Evolutionary conservation across 2,797 vertebrate genomes (phyloP), one percentile per base, ranked within the genome.

Genomic region (Gastrophryne carolinensis): DNA sequence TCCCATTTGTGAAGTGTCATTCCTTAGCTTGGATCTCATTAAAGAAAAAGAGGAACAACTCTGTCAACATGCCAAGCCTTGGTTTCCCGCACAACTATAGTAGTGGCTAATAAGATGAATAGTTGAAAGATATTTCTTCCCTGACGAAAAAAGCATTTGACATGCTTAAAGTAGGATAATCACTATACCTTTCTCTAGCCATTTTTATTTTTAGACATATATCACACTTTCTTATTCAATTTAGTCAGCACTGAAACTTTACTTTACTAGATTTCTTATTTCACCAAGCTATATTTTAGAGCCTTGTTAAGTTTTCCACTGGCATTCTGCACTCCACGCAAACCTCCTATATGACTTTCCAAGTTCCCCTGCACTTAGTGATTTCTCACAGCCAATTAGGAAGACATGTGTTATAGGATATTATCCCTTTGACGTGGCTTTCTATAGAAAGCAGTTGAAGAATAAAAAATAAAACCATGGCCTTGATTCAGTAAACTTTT

Each of bases 1-100:
- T 79, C 74, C 82, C 80, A 86, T 86, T 69, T 82, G 82, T 85
- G 84, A 10, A 78, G 82, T 81, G 78, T 73, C 85, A 85, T 84
- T 83, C 80, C 83, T 67, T 61, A 41, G 61, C 80, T 84, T 85
- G 71, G 68, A 83, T 86, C 81, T 84, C 82, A 82, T 87, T 84
- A 88, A 53, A 30, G 35, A 54, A 57, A 73, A 65, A 82, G 60
- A 86, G 74, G 49, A 84, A 64, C 71, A 50, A 52, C 79, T 80
- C 78, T 80, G 81, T 79, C 83, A 85, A 84, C 64, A 83, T 44
- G 27, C 37, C 76, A 72, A 53, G 73, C 73, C 61, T 84, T 80
- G 54, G 78, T 72, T 34, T 78, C 83, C 72, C 11, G 11, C 75
- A 75, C 81, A 62, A 78, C 75, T 78, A 70, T 72, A 66, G 35